Evolutionary conservation across 2,113 vertebrate genomes (phyloP).

Genomic region (Trichechus manatus): DNA sequence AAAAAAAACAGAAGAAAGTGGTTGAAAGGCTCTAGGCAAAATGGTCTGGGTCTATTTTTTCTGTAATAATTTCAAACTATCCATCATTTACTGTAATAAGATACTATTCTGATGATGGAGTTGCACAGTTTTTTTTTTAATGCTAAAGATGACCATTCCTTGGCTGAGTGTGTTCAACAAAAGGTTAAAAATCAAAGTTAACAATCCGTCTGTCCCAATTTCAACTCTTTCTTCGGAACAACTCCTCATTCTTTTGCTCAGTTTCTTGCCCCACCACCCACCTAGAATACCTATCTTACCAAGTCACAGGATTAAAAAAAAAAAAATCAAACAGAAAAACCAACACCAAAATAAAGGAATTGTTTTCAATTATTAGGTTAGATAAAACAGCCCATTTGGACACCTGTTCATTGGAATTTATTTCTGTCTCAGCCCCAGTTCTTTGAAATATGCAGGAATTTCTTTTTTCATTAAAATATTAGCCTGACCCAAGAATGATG

Average conservation of each 20-base stretch:
- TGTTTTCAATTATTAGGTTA: constrained; percentile 41
- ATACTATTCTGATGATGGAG: constrained; percentile 59
- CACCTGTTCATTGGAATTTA: neutral
- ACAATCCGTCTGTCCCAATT: neutral
- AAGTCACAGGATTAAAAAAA: neutral
- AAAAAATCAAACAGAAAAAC: neutral
- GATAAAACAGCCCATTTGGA: constrained; percentile 19
- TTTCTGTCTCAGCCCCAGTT: constrained; percentile 8
- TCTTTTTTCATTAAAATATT: constrained; percentile 48
- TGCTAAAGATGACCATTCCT: constrained; percentile 51
- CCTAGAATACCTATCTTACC: constrained; percentile 21
- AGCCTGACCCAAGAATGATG: constrained; percentile 7
- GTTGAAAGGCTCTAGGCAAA: constrained; percentile 49
- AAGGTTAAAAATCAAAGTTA: neutral
- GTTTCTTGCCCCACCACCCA: constrained; percentile 4
- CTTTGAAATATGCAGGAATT: constrained; percentile 34
- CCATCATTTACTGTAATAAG: constrained; percentile 76
- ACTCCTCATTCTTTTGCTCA: neutral
- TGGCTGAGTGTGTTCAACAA: neutral
- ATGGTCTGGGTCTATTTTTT: constrained; percentile 74
- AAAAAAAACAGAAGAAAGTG: constrained; percentile 54
- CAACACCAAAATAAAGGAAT: neutral
- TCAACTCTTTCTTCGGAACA: constrained; percentile 29
- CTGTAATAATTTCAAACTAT: constrained; percentile 80
- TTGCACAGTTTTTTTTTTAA: constrained; percentile 76